Base-by-base conservation (phyloP, 2,113 vertebrate genomes). In the Cynopterus brachyotis region DNA sequence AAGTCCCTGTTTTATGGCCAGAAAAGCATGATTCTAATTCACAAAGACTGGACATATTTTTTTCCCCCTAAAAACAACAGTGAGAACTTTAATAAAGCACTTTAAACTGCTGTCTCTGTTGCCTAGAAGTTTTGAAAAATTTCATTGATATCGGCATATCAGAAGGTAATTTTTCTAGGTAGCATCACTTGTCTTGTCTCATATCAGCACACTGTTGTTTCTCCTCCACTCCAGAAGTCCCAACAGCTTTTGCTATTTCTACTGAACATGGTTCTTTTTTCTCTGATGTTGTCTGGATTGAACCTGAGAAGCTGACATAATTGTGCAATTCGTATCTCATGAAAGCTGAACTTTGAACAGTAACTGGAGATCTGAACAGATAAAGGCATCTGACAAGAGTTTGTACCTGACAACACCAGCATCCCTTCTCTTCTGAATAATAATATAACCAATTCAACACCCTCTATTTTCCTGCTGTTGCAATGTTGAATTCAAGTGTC, bases 291-390 rank as follows among this genome's bases (percentile, higher is more conserved):
- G 91, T 96, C 72, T 79, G n/a, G 0, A 94, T 81, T 85, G 97
- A 98, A 95, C 50, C n/a, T 22, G 82, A 95, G 3, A 45, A 96
- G 87, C 83, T 97, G 93, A 95, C 89, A 84, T 97, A 96, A 96
- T 96, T 97, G 96, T 93, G 67, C 50, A 85, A 60, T 88, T 97
- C 55, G 86, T 96, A 97, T n/a, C 90, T 42, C 78, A 32, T 79
- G 80, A 97, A 69, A 40, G 78, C 85, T 96, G 95, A 96, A 96
- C 96, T 96, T 97, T 95, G 94, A 97, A 97, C 95, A 98, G 93
- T 57, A 97, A 79, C 84, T 53, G 96, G 84, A 96, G 91, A 97
- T 69, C 84, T 96, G 81, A 97, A 87, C 64, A 96, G 47, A 81
- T 96, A 94, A 93, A 98, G 97, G 37, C 22, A 70, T 73, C 93